Evolutionary conservation across 2,113 vertebrate genomes (phyloP).

Genomic region (Nipponia nippon): DNA sequence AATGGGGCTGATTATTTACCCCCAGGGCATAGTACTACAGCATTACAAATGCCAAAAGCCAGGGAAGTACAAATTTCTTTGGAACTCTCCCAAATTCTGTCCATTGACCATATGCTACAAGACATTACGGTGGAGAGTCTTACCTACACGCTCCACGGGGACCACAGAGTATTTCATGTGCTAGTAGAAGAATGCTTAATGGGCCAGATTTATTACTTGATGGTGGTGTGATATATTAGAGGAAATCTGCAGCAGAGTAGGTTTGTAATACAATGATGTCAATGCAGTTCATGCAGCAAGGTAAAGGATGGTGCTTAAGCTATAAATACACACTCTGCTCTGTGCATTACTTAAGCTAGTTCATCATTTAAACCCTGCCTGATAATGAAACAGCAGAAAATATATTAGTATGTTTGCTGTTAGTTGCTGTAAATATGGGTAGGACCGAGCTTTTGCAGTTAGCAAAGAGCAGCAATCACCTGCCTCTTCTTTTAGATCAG

Average conservation of each 20-base stretch:
- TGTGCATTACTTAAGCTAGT: not conserved
- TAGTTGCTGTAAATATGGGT: not conserved
- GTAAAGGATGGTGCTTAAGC: not conserved
- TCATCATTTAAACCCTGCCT: not conserved
- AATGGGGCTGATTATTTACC: constrained; percentile 33
- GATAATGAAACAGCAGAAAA: not conserved
- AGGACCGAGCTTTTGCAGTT: not conserved
- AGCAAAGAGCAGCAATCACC: not conserved
- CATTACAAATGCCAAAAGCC: not conserved
- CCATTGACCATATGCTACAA: constrained; percentile 32
- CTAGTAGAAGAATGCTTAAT: not conserved
- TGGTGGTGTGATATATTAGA: not conserved
- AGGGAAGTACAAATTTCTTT: constrained; percentile 10
- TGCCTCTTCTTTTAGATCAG: not conserved
- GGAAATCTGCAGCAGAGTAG: not conserved
- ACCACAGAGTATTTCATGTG: not conserved
- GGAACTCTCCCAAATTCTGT: constrained; percentile 27
- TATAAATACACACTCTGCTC: not conserved
- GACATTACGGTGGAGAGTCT: not conserved
- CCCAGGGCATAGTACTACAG: not conserved
- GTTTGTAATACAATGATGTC: not conserved
- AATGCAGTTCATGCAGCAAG: not conserved
- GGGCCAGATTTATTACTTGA: not conserved
- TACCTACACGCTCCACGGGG: not conserved
- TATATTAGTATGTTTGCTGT: not conserved